phyloP scores from a whole-genome alignment of 1,140 invertebrate species.

The Calephelis nemesis region DNA sequence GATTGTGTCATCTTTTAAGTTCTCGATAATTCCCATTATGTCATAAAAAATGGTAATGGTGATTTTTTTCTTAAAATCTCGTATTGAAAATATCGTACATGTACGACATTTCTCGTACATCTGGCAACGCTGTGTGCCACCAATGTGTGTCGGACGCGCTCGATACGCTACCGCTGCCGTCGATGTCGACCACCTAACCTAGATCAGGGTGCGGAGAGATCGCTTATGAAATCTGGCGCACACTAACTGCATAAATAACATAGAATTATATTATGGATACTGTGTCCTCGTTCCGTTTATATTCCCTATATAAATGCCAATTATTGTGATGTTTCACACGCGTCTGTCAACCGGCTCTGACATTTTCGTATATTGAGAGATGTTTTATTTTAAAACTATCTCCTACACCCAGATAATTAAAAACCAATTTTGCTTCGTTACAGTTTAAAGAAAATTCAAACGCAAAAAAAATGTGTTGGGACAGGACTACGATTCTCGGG shows the following conservation, averaged over 20 bases:
- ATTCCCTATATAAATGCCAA: conserved; percentile 22
- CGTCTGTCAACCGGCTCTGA: background rate
- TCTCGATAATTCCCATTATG: too few species aligned
- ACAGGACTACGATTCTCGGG: too few species aligned
- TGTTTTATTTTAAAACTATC: conserved; percentile 3
- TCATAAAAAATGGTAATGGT: too few species aligned
- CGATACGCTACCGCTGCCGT: conserved; percentile 67
- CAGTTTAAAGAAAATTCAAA: too few species aligned
- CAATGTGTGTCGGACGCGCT: conserved; percentile 72
- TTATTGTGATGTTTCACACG: conserved; percentile 15
- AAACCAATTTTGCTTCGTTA: too few species aligned
- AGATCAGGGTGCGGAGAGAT: conserved; percentile 77
- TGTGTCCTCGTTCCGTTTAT: conserved; percentile 27
- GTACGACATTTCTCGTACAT: too few species aligned
- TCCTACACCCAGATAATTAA: too few species aligned
- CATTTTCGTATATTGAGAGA: background rate
- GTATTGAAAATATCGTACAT: too few species aligned
- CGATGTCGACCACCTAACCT: conserved; percentile 75
- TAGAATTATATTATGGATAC: conserved; percentile 41
- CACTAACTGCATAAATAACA: conserved; percentile 66
- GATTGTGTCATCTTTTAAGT: too few species aligned
- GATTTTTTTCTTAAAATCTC: too few species aligned
- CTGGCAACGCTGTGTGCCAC: background rate
- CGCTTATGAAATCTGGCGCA: conserved; percentile 77
- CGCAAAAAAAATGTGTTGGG: too few species aligned